Conservation (phyloP, 1,140 invertebrate species). For the Drosophila murphyi region DNA sequence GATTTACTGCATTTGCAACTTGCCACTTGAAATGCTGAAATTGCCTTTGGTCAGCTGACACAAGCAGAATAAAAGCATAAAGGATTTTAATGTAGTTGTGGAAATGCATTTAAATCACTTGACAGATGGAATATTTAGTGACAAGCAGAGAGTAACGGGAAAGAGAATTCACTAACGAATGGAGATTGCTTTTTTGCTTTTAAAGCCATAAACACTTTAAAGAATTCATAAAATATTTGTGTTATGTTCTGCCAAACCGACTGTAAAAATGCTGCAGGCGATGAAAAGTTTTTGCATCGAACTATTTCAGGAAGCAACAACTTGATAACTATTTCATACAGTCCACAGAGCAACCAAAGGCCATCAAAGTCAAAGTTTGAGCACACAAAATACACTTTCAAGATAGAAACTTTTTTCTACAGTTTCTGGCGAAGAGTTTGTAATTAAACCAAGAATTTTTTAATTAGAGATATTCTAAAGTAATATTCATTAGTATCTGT, state of each 20-base stretch:
- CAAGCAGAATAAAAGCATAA: not conserved
- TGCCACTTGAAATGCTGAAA: conserved; percentile 4
- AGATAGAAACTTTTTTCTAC: no score
- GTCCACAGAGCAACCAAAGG: no score
- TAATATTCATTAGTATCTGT: not conserved
- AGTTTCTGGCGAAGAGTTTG: no score
- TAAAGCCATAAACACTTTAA: not conserved
- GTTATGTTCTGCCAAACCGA: not conserved
- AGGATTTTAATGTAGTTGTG: conserved; percentile 5
- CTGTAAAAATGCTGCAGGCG: not conserved
- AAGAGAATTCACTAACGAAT: not conserved
- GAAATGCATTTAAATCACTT: not conserved
- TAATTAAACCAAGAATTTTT: no score
- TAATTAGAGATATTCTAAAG: not conserved
- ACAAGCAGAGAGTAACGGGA: not conserved
- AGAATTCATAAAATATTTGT: not conserved
- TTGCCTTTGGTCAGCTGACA: conserved; percentile 1
- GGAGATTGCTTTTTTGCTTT: no score
- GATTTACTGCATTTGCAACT: conserved; percentile 14
- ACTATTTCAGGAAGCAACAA: no score
- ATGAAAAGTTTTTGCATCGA: not conserved
- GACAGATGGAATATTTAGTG: not conserved
- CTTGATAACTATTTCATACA: no score
- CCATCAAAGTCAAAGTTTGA: no score
- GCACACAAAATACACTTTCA: no score